Base-by-base conservation (phyloP, 2,888 invertebrate genomes). In the Macropis europaea region DNA sequence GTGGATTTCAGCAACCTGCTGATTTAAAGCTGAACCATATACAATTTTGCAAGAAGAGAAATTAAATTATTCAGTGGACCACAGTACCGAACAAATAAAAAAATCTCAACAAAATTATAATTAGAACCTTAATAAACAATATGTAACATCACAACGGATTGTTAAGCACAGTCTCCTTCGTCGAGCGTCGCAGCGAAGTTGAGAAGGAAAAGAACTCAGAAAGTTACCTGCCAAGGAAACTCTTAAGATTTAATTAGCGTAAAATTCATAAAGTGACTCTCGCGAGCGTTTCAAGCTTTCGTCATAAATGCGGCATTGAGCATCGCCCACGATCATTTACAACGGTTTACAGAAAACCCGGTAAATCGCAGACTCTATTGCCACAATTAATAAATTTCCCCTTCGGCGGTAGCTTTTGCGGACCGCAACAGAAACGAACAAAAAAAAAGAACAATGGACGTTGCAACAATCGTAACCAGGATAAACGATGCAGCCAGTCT, bases 341-440 rank as follows among this genome's bases (percentile, higher is more conserved):
- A 11, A 42, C 22, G 53, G 50, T 64, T 54, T 48, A 64, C 61
- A 30, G 40, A 5, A 36, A 40, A 57, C 52, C 52, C 15, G 38
- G 9, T 6, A 15, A 53, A 32, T 17, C 24, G 26, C 30, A 17
- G 32, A 32, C 53, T 68, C 15, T 15, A 47, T 42, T 30, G 28
- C 45, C 38, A 2, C 40, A 40, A 47, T 70, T 59, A 59, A 70
- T 70, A 67, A 68, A 53, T 47, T 34, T 42, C 6, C 17, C 7
- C 9, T 26, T n/a, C 32, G 34, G 13, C 28, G 9, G n/a, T 26
- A 34, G 11, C 24, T 22, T 57, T 38, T 15, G 11, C 45, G 9
- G n/a, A 11, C 15, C 24, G 17, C 17, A 7, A 7, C 30, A 15
- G 24, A 40, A 26, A 6, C 15, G 13, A 67, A 43, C 19, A 15